Conservation (phyloP, 1,140 invertebrate genomes). For the Galleria mellonella region DNA sequence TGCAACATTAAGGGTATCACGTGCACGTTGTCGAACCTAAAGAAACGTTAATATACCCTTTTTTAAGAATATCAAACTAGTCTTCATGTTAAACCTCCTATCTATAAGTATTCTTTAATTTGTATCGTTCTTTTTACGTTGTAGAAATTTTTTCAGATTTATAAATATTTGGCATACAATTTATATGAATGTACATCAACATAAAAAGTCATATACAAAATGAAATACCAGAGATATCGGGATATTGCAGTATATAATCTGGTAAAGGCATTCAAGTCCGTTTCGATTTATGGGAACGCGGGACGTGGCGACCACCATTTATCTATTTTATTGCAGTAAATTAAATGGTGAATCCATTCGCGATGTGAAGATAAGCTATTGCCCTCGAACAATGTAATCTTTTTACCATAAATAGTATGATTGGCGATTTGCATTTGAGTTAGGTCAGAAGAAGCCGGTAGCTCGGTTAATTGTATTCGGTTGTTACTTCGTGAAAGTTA, state of each 20-base stretch:
- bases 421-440: slow-evolving; percentile 61
- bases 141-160: too few relatives aligned
- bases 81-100: too few relatives aligned
- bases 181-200: background rate
- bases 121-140: too few relatives aligned
- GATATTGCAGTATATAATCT: too few relatives aligned
- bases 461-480: slow-evolving; percentile 53
- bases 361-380: slow-evolving; percentile 65
- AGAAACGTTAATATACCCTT: too few relatives aligned
- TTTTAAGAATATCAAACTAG: too few relatives aligned
- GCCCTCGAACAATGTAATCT: slow-evolving; percentile 65
- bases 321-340: slow-evolving; percentile 71
- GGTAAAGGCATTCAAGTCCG: too few relatives aligned
- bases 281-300: slow-evolving; percentile 35
- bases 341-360: slow-evolving; percentile 56
- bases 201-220: background rate
- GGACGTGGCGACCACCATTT: slow-evolving; percentile 54
- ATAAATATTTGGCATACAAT: too few relatives aligned
- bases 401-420: slow-evolving; percentile 63
- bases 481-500: slow-evolving; percentile 33
- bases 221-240: too few relatives aligned
- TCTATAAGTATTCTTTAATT: too few relatives aligned
- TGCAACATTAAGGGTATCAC: too few relatives aligned
- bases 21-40: too few relatives aligned
- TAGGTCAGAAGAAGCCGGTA: slow-evolving; percentile 28